Conservation (phyloP, 2,888 invertebrate species). For the Busseola fusca region DNA sequence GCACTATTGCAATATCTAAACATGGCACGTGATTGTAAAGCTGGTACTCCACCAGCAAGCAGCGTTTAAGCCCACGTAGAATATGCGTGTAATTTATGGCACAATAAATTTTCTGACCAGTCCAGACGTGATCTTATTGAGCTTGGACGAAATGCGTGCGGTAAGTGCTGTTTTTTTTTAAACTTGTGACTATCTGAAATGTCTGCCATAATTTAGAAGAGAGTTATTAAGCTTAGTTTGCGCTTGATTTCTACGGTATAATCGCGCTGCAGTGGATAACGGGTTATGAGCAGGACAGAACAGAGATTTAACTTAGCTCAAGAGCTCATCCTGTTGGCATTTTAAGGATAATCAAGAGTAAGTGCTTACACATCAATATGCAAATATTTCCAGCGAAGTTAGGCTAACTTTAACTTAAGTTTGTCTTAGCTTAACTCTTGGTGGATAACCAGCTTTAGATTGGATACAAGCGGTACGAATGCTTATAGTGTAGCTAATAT, state of each 20-base stretch:
- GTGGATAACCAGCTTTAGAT: constrained; percentile 3
- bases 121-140: background rate
- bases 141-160: background rate
- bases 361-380: too few species aligned
- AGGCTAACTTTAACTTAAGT: too few species aligned
- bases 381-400: background rate
- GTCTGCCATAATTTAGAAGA: background rate
- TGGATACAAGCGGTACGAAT: constrained; percentile 18
- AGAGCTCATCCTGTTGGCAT: background rate
- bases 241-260: background rate
- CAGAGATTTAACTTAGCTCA: background rate
- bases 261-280: background rate
- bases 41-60: background rate
- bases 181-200: background rate
- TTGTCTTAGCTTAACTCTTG: background rate
- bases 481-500: constrained; percentile 40
- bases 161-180: background rate
- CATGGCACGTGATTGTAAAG: constrained; percentile 42
- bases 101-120: background rate
- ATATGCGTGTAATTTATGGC: background rate
- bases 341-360: background rate
- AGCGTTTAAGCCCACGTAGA: background rate
- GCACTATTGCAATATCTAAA: constrained; percentile 51
- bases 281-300: background rate
- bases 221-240: background rate